A percentile compares a stretch with the other conserved stretches of the same genome.
Conservation (phyloP, 2,113 vertebrate species). For the Pimephales promelas region DNA sequence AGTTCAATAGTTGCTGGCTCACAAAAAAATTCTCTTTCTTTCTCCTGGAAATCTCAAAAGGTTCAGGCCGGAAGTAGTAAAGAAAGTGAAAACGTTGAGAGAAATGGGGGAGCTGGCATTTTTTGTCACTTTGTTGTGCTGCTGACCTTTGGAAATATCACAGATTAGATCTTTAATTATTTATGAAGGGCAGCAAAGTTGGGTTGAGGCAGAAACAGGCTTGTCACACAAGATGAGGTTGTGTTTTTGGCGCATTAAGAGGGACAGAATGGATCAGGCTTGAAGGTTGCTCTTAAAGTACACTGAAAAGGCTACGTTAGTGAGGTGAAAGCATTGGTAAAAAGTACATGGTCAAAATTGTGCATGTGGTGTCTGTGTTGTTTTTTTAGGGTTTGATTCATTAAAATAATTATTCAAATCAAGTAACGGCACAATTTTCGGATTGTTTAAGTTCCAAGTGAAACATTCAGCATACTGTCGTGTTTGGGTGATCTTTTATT, state of each 20-base stretch:
- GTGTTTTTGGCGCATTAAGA: conserved; percentile 33
- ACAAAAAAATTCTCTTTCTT: not conserved
- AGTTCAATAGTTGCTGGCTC: conserved; percentile 52
- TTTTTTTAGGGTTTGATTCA: not conserved
- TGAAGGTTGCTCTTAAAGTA: conserved; percentile 15
- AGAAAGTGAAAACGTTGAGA: conserved; percentile 29
- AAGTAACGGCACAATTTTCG: not conserved
- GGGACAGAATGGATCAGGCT: conserved; percentile 23
- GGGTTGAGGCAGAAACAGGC: conserved; percentile 48
- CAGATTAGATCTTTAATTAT: conserved; percentile 95
- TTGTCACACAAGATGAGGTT: conserved; percentile 73
- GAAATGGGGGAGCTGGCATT: conserved; percentile 67
- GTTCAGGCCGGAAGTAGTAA: conserved; percentile 58
- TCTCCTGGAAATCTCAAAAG: not conserved
- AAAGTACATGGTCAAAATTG: not conserved
- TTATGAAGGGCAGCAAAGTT: conserved; percentile 82
- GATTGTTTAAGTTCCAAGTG: not conserved
- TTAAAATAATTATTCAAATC: not conserved
- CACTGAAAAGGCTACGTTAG: not conserved
- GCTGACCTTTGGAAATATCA: conserved; percentile 95
- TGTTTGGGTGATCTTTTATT: not conserved
- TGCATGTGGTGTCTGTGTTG: not conserved
- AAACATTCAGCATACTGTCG: not conserved
- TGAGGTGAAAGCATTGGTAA: not conserved
- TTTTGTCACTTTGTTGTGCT: conserved; percentile 79